These are phyloP conservation scores for Heterocephalus glaber DNA, from an alignment of 2,113 vertebrate genomes.

Conservation along the genomic window DNA sequence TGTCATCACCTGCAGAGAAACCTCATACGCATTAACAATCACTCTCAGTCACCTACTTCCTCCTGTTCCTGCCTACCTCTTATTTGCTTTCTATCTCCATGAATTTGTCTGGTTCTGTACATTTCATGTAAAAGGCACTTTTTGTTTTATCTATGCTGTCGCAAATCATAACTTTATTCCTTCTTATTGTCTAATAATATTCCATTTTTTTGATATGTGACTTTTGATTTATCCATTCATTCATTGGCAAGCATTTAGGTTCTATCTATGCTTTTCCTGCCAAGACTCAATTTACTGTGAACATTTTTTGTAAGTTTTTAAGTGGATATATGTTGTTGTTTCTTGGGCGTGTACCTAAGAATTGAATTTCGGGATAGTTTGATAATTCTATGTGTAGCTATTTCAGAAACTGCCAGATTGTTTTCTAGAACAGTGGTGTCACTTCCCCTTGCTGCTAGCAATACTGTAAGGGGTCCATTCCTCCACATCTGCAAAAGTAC, in stretches of 20 bases:
- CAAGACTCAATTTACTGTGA: not conserved
- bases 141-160: not conserved
- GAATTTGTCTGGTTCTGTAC: not conserved
- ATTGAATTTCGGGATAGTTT: not conserved
- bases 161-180: not conserved
- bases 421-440: not conserved
- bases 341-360: not conserved
- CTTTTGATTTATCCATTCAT: not conserved
- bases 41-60: not conserved
- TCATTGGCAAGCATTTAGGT: not conserved
- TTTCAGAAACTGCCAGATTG: not conserved
- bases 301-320: not conserved
- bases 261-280: not conserved
- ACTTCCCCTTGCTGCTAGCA: not conserved
- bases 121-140: not conserved
- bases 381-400: not conserved
- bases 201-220: not conserved
- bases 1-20: not conserved
- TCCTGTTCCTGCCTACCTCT: too few species aligned
- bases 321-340: not conserved
- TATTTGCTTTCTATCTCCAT: not conserved
- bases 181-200: not conserved
- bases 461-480: not conserved
- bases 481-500: not conserved
- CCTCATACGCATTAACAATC: not conserved